Evolutionary conservation across 1,140 invertebrate species (phyloP).

Genomic region (Nymphalis io): DNA sequence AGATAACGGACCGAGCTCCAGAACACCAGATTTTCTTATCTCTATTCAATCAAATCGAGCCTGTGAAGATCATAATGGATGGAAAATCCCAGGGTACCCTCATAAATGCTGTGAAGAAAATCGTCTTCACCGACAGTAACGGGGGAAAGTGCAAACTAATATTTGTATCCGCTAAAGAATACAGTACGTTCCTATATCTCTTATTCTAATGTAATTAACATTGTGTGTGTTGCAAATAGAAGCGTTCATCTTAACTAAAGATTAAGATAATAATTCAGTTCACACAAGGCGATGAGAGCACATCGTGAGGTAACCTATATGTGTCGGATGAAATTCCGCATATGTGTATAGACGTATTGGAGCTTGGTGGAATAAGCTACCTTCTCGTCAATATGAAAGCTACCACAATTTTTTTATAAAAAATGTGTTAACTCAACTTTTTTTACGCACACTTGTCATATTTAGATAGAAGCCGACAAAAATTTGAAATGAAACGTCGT

Average conservation of each 20-base stretch:
- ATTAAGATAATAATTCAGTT: too few relatives aligned
- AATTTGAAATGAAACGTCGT: too few relatives aligned
- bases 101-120: constrained; percentile 73
- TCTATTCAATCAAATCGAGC: constrained; percentile 84
- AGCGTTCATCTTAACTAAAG: background rate
- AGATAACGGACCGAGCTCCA: constrained; percentile 82
- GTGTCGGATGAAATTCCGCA: too few relatives aligned
- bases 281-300: too few relatives aligned
- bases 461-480: too few relatives aligned
- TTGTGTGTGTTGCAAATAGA: background rate
- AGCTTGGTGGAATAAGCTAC: too few relatives aligned
- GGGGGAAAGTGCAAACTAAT: constrained; percentile 71
- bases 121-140: constrained; percentile 55
- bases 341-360: too few relatives aligned
- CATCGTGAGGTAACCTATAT: too few relatives aligned
- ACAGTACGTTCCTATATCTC: constrained; percentile 66
- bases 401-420: too few relatives aligned
- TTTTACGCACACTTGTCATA: too few relatives aligned
- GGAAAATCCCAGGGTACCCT: constrained; percentile 78
- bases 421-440: too few relatives aligned
- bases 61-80: constrained; percentile 81
- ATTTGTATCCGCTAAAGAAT: constrained; percentile 82
- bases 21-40: constrained; percentile 82
- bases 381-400: too few relatives aligned
- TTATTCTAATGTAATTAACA: background rate